These are phyloP conservation scores for Synanthedon tipuliformis DNA, from an alignment of 2,888 invertebrate species.

Conservation along the genomic window DNA sequence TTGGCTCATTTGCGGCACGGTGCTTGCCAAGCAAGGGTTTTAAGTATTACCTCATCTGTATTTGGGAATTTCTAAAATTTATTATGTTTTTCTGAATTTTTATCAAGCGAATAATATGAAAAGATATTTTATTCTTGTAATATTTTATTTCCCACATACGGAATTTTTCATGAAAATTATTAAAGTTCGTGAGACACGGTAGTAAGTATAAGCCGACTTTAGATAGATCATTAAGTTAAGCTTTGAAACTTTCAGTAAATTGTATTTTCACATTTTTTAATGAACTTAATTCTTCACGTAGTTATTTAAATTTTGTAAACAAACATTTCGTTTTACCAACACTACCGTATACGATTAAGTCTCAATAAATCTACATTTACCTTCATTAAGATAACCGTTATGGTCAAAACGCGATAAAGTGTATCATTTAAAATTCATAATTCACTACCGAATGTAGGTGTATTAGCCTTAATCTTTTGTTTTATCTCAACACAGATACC, in stretches of 20 bases:
- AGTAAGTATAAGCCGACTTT: no score
- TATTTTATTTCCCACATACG: no score
- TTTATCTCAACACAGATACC: constrained; percentile 38
- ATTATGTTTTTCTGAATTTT: no score
- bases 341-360: constrained; percentile 4
- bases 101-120: no score
- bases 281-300: neutral
- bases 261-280: no score
- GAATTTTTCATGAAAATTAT: no score
- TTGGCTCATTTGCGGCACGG: neutral
- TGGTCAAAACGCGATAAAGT: constrained; percentile 29
- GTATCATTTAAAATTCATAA: constrained; percentile 44
- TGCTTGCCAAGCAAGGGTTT: neutral
- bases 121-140: no score
- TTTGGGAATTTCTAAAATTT: neutral
- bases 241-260: no score
- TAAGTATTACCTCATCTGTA: neutral
- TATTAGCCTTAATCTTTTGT: constrained; percentile 34
- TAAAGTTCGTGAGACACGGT: no score
- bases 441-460: constrained; percentile 48
- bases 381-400: constrained; percentile 49
- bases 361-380: constrained; percentile 22
- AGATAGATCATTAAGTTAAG: no score
- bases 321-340: constrained; percentile 5
- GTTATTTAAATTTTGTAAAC: neutral